Percentiles rank a stretch among this genome's conserved stretches.
phyloP scores from a whole-genome alignment of 2,888 invertebrate species.

The Dendrolimus pini region DNA sequence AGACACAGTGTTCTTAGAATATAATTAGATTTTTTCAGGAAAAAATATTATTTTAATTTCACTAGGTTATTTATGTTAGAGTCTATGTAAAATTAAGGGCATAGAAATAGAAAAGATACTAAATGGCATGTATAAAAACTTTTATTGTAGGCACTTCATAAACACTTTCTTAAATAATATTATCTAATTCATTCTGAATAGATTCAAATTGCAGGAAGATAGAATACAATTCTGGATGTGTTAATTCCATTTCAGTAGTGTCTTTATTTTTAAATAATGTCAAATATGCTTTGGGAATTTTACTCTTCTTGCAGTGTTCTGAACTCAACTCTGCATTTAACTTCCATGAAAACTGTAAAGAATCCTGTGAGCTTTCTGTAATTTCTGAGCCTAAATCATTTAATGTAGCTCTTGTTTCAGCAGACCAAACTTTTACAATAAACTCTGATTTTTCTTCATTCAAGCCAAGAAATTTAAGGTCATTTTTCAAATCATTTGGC shows the following conservation, averaged over 20 bases:
- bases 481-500: conserved; percentile 53
- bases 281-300: conserved; percentile 57
- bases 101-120: too few species aligned
- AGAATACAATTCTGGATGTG: conserved; percentile 57
- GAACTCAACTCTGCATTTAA: conserved; percentile 65
- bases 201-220: conserved; percentile 61
- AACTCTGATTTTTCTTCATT: conserved; percentile 47
- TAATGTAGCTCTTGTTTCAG: conserved; percentile 49
- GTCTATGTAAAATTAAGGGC: too few species aligned
- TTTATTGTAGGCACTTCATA: conserved; percentile 8
- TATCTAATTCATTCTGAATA: conserved; percentile 64
- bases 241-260: conserved; percentile 51
- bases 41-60: too few species aligned
- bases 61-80: too few species aligned
- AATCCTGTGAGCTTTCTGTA: conserved; percentile 27
- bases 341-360: conserved; percentile 49
- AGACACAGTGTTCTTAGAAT: too few species aligned
- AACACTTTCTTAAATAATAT: conserved; percentile 2
- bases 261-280: conserved; percentile 27
- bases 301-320: conserved; percentile 52
- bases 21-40: too few species aligned
- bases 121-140: background rate
- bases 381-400: conserved; percentile 39
- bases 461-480: conserved; percentile 45
- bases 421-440: conserved; percentile 59